Conservation (phyloP, 1,140 invertebrate genomes). For the Solenopsis fugax region DNA sequence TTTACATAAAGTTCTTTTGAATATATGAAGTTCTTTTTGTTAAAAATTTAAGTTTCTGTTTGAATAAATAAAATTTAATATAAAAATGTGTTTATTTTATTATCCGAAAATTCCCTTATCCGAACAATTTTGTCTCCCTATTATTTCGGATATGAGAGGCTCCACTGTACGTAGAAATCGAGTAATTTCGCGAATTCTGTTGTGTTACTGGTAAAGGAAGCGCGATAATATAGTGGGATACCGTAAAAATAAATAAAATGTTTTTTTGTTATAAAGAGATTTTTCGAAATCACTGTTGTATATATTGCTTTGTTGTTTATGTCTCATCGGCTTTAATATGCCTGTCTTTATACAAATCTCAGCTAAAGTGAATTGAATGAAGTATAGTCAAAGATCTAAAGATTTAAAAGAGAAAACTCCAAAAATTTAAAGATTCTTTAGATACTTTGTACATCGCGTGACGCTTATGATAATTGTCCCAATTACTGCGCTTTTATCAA, state of each 20-base stretch:
- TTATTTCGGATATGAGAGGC: too few relatives aligned
- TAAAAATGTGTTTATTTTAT: too few relatives aligned
- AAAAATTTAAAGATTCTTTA: background rate
- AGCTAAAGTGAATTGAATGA: background rate
- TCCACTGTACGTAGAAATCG: background rate
- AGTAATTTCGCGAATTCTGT: background rate
- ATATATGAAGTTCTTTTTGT: too few relatives aligned
- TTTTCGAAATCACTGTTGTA: background rate
- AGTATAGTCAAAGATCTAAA: background rate
- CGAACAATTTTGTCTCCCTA: too few relatives aligned
- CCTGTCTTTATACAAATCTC: background rate
- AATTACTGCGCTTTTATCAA: too few relatives aligned
- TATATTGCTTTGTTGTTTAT: too few relatives aligned
- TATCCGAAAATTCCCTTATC: too few relatives aligned
- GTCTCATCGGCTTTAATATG: constrained; percentile 34
- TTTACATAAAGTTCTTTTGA: too few relatives aligned
- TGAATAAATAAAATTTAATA: too few relatives aligned
- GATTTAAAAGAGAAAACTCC: background rate
- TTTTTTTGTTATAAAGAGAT: background rate
- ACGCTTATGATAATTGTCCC: background rate
- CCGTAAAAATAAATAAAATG: background rate
- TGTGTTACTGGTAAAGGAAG: background rate
- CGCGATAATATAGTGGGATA: background rate
- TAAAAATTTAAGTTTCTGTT: too few relatives aligned
- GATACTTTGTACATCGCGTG: background rate